A percentile compares a stretch with the other conserved stretches of the same genome.
phyloP scores from a whole-genome alignment of 2,113 vertebrate genomes.

The Coryphaenoides rupestris region DNA sequence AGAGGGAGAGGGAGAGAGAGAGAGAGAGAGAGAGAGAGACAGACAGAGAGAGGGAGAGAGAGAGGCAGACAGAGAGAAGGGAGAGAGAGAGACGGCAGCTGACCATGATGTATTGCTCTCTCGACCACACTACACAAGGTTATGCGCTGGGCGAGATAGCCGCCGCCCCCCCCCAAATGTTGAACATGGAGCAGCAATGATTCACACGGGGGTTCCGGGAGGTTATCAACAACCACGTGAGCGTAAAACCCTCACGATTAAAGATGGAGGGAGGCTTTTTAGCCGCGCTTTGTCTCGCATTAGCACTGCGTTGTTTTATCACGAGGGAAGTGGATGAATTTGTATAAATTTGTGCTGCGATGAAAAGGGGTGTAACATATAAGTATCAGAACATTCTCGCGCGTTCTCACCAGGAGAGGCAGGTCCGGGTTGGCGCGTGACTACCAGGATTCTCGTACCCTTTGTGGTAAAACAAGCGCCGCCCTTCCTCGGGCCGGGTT shows the following conservation, averaged over 20 bases:
- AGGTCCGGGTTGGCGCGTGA: too few relatives aligned
- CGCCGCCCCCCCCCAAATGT: neutral
- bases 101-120: constrained; percentile 14
- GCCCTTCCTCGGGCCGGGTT: constrained; percentile 36
- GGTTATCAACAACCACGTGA: neutral
- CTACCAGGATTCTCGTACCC: too few relatives aligned
- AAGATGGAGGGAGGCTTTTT: too few relatives aligned
- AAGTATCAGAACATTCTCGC: too few relatives aligned
- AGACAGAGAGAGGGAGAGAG: constrained; percentile 4
- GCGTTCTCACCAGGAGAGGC: too few relatives aligned
- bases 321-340: too few relatives aligned
- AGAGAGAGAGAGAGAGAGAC: neutral
- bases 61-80: neutral
- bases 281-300: too few relatives aligned
- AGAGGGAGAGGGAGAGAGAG: constrained; percentile 9
- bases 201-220: neutral
- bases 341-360: too few relatives aligned
- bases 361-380: too few relatives aligned
- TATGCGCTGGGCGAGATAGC: constrained; percentile 25
- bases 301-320: too few relatives aligned
- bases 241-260: too few relatives aligned
- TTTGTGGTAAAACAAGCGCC: too few relatives aligned
- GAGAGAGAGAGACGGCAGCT: constrained; percentile 17
- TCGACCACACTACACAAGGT: constrained; percentile 26
- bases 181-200: constrained; percentile 17